Evolutionary conservation across 2,113 vertebrate species (phyloP), one percentile per base, ranked within the genome.

Genomic region (Onychorhynchus coronatus): DNA sequence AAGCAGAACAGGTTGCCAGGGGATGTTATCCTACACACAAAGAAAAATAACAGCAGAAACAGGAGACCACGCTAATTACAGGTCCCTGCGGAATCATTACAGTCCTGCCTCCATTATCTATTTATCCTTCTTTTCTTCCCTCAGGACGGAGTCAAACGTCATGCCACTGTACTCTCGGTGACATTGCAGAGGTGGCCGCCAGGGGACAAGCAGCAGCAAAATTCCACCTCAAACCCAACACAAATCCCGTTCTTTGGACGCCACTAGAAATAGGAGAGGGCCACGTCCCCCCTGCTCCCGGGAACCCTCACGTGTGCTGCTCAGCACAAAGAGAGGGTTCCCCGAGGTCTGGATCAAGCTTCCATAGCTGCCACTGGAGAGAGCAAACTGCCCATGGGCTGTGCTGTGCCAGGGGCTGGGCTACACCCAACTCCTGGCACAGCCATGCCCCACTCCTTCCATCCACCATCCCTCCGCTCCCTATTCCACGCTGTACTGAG

Each of bases 341-440:
- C 95, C 86, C 28, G 86, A 42, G 95, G 91, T 87, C 94, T 96
- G 95, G 62, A 63, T 62, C 4, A 30, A 53, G 89, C 94, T 65
- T 95, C 94, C 89, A 56, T 22, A 88, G 91, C 84, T 72, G 87
- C 89, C 93, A 46, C 1, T 68, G 89, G 61, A 74, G 56, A 81
- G 30, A 77, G 83, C 79, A 74, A 91, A 73, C 49, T 2, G 83
- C 37, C 3, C 63, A 44, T 19, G 25, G 3, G 33, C 42, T 3
- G 72, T 3, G 87, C 80, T 28, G 86, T 84, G 80, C 79, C 91
- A 89, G 94, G n/a, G 72, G 55, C 86, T 83, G 68, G 76, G 83
- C 88, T 92, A n/a, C 89, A 50, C 68, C 19, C 0, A 27, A n/a
- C 89, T 89, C 90, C 94, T 97, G 96, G 95, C 56, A 95, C 96